A percentile compares a stretch with the other conserved stretches of the same genome.
phyloP scores from a whole-genome alignment of 2,888 invertebrate genomes.

The Conomelus anceps region DNA sequence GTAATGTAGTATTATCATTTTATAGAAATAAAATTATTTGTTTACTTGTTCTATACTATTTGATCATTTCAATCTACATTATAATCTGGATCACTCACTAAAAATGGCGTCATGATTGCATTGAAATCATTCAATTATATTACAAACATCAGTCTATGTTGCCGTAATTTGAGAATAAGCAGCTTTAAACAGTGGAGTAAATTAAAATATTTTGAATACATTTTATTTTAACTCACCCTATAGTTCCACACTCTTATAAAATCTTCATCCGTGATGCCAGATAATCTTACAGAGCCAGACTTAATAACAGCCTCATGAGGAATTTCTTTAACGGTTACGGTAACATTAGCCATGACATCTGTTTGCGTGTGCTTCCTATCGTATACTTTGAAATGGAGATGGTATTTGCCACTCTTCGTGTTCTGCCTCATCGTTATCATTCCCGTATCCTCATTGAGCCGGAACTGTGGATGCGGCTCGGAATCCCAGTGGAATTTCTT shows the following conservation, averaged over 20 bases:
- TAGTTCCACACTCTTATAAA: conserved; percentile 94
- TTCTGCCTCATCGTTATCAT: conserved; percentile 94
- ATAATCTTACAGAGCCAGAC: conserved; percentile 88
- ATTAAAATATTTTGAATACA: neutral
- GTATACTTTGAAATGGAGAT: conserved; percentile 71
- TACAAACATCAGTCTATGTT: too few relatives aligned
- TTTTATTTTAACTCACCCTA: conserved; percentile 45
- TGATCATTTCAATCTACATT: too few relatives aligned
- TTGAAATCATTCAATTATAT: neutral
- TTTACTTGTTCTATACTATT: too few relatives aligned
- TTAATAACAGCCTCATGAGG: conserved; percentile 92
- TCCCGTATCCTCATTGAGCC: conserved; percentile 83
- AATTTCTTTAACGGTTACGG: conserved; percentile 88
- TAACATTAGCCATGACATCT: conserved; percentile 93
- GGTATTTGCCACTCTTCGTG: conserved; percentile 79
- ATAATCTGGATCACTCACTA: too few relatives aligned
- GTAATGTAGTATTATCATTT: too few relatives aligned
- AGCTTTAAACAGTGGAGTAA: neutral
- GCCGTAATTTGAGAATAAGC: too few relatives aligned
- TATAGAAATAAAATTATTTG: too few relatives aligned
- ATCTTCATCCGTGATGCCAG: conserved; percentile 92
- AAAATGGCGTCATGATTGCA: too few relatives aligned
- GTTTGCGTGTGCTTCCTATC: conserved; percentile 92
- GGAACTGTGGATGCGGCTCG: conserved; percentile 78
- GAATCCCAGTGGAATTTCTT: conserved; percentile 95